Evolutionary conservation across 2,888 invertebrate species (phyloP).

Genomic region (Phaonia tiefii): DNA sequence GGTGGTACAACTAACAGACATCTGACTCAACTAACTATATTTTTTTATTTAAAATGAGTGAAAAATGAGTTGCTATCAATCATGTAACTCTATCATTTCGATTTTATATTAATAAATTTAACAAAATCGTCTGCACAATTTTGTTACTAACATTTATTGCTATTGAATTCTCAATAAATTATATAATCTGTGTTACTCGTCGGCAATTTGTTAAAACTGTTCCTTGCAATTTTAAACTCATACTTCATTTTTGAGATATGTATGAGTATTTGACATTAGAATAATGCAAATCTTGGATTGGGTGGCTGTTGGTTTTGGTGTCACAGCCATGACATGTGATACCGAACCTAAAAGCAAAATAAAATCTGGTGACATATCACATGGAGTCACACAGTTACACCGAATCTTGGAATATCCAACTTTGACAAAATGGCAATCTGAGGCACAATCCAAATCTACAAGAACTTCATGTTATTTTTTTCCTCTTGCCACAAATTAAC

Average conservation of each 20-base stretch:
- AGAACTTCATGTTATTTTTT: too few relatives aligned
- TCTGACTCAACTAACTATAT: too few relatives aligned
- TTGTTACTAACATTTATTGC: neutral
- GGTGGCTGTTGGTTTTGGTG: conserved; percentile 14
- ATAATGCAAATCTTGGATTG: neutral
- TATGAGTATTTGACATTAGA: neutral
- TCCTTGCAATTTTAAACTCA: neutral
- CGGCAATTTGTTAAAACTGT: conserved; percentile 10
- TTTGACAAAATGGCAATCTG: neutral
- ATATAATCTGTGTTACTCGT: conserved; percentile 1
- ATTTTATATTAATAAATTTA: conserved; percentile 1
- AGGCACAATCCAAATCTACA: conserved; percentile 39
- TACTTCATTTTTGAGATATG: neutral
- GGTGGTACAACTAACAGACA: too few relatives aligned
- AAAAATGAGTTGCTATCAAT: too few relatives aligned
- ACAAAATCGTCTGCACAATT: too few relatives aligned
- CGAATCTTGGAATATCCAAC: neutral
- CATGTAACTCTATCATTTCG: too few relatives aligned
- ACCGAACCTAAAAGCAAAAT: conserved; percentile 54
- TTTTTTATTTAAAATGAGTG: too few relatives aligned
- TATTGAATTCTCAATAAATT: neutral
- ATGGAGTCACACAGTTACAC: conserved; percentile 1
- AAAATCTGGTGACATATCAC: conserved; percentile 28
- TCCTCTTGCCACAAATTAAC: conserved; percentile 52
- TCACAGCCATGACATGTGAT: conserved; percentile 59